Percentiles rank a stretch among this genome's conserved stretches.
phyloP scores from a whole-genome alignment of 2,888 invertebrate species.

The Temnothorax unifasciatus region DNA sequence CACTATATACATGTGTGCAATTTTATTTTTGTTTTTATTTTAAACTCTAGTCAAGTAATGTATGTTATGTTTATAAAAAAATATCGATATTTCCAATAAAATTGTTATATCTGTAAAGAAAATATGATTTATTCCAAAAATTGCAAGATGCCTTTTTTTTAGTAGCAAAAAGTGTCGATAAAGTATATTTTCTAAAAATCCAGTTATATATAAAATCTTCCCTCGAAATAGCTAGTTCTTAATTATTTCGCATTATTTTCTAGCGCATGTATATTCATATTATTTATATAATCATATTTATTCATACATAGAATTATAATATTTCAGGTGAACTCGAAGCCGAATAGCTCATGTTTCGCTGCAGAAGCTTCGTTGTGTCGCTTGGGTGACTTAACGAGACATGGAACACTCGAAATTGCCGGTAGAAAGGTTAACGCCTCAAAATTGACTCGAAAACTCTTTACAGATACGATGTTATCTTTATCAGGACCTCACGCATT shows the following conservation, averaged over 20 bases:
- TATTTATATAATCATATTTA: background rate
- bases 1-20: too few species aligned
- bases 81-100: background rate
- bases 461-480: conserved; percentile 93
- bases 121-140: background rate
- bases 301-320: background rate
- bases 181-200: background rate
- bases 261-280: background rate
- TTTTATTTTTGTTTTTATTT: background rate
- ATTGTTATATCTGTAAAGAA: background rate
- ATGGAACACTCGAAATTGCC: conserved; percentile 91
- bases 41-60: background rate
- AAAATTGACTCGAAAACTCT: conserved; percentile 90
- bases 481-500: conserved; percentile 92
- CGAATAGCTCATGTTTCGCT: conserved; percentile 88
- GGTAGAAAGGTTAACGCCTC: conserved; percentile 90
- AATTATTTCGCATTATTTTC: background rate
- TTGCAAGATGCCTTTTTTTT: background rate
- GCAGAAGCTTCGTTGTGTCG: conserved; percentile 89
- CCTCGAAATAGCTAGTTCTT: background rate
- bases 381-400: conserved; percentile 93
- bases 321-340: conserved; percentile 88
- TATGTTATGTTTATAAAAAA: background rate
- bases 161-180: background rate
- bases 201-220: background rate